Percentiles rank a stretch among this genome's conserved stretches.
These are phyloP conservation scores for Serranus cabrilla DNA, from an alignment of 2,797 vertebrate species.

Conservation along the genomic window DNA sequence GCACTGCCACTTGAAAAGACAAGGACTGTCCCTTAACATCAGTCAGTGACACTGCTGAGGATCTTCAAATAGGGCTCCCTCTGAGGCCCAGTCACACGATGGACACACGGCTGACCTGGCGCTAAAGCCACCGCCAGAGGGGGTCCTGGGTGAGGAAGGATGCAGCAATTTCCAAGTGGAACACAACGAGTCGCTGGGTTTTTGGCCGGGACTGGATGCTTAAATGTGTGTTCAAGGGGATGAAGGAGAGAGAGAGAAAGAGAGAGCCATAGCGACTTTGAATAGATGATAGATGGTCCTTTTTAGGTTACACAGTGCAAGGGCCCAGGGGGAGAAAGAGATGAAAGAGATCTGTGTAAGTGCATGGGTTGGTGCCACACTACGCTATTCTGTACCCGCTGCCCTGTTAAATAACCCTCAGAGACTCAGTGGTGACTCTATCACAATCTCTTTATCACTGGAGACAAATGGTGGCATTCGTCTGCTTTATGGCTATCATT, in stretches of 20 bases:
- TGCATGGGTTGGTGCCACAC: constrained; percentile 58
- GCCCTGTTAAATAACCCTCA: constrained; percentile 45
- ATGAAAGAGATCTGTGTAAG: constrained; percentile 64
- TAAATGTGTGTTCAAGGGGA: constrained; percentile 51
- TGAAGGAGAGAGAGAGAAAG: constrained; percentile 19
- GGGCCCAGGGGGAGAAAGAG: constrained; percentile 54
- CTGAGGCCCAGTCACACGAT: constrained; percentile 38
- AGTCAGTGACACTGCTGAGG: constrained; percentile 67
- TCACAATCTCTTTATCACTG: constrained; percentile 61
- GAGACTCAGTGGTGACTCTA: constrained; percentile 50
- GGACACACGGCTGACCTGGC: constrained; percentile 61
- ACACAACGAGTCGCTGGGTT: constrained; percentile 37
- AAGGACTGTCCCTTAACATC: constrained; percentile 75
- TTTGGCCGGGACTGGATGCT: constrained; percentile 28
- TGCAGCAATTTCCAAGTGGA: constrained; percentile 44
- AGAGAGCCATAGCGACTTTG: constrained; percentile 36
- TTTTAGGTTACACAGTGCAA: constrained; percentile 66
- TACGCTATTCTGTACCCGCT: constrained; percentile 38
- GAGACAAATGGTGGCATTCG: constrained; percentile 74
- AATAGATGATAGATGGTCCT: constrained; percentile 74
- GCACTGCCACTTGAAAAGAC: constrained; percentile 78
- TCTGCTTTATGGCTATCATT: constrained; percentile 73
- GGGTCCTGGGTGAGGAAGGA: constrained; percentile 55
- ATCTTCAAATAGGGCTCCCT: constrained; percentile 64
- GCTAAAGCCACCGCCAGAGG: constrained; percentile 48